These are phyloP conservation scores for Drosophila subsilvestris DNA, from an alignment of 2,888 invertebrate genomes.

Conservation along the genomic window DNA sequence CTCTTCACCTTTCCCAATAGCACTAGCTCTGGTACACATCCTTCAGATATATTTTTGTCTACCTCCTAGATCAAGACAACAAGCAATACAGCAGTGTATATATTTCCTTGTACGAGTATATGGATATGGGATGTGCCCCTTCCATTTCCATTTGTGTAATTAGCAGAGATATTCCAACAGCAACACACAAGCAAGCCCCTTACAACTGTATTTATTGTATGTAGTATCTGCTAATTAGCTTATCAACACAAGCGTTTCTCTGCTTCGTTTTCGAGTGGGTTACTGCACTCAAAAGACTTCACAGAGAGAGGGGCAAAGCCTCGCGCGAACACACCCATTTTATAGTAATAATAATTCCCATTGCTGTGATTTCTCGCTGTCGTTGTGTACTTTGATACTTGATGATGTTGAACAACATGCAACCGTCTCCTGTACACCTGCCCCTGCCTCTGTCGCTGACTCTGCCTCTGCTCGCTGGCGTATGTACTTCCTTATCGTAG, in stretches of 20 bases:
- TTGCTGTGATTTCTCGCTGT: constrained; percentile 16
- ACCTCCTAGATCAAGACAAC: background rate
- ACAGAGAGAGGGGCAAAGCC: constrained; percentile 39
- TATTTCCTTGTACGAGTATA: background rate
- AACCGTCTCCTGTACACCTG: background rate
- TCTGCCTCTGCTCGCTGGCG: background rate
- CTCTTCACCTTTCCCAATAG: no score
- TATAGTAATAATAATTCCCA: constrained; percentile 16
- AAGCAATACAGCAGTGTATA: background rate
- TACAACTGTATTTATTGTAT: constrained; percentile 1
- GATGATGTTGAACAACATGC: background rate
- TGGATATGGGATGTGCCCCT: no score
- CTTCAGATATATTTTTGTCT: background rate
- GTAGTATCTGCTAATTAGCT: constrained; percentile 47
- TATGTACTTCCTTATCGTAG: constrained; percentile 13
- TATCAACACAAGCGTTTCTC: constrained; percentile 18
- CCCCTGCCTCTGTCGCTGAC: no score
- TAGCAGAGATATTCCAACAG: background rate
- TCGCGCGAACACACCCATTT: constrained; percentile 23
- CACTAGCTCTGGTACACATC: background rate
- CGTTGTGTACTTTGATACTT: background rate
- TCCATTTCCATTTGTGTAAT: background rate
- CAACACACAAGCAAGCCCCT: constrained; percentile 23
- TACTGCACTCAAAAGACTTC: no score
- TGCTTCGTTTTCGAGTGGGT: background rate